phyloP scores from a whole-genome alignment of 2,888 invertebrate genomes.

The Frankliniella intonsa region DNA sequence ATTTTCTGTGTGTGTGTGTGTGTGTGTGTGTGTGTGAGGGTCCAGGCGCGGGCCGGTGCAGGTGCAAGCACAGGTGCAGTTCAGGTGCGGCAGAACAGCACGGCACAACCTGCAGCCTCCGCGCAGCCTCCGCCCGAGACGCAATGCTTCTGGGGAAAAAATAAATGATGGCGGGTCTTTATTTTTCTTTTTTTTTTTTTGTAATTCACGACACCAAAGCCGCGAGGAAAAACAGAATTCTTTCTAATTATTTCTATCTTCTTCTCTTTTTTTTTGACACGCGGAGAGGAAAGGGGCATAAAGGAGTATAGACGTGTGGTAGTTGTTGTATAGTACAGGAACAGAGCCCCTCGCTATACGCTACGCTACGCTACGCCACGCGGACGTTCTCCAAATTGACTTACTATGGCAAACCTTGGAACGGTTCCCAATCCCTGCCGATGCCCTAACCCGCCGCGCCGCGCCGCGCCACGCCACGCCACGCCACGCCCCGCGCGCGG shows the following conservation, averaged over 20 bases:
- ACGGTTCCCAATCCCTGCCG: neutral
- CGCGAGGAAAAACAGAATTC: too few relatives aligned
- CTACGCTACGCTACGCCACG: too few relatives aligned
- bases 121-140: neutral
- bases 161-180: too few relatives aligned
- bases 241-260: too few relatives aligned
- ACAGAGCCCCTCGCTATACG: too few relatives aligned
- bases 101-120: neutral
- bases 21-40: neutral
- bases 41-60: neutral
- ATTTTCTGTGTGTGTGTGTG: neutral
- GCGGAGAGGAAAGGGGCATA: too few relatives aligned
- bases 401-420: slow-evolving; percentile 15
- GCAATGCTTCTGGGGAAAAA: too few relatives aligned
- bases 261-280: too few relatives aligned
- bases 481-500: neutral
- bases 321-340: too few relatives aligned
- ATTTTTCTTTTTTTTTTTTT: too few relatives aligned
- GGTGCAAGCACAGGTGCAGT: slow-evolving; percentile 6
- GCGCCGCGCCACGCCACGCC: neutral
- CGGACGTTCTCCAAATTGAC: neutral
- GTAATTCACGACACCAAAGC: too few relatives aligned
- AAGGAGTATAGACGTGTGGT: too few relatives aligned
- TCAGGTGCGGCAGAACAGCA: neutral
- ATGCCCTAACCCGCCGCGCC: neutral